Conservation (phyloP, 1,140 invertebrate species). For the Zaprionus ghesquierei region DNA sequence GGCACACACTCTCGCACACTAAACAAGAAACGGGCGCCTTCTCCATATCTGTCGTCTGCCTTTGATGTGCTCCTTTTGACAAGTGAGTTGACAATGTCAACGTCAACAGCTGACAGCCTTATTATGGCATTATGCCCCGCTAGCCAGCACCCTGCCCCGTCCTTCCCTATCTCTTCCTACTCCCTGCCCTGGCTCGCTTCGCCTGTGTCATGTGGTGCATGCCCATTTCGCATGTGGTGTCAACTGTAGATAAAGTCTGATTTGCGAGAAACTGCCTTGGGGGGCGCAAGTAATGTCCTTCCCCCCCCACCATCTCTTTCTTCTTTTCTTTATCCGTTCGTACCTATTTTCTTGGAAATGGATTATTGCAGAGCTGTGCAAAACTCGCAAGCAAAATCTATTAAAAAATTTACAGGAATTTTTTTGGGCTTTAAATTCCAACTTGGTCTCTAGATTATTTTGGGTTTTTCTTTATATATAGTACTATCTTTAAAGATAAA, state of each 20-base stretch:
- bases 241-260: slow-evolving; percentile 19
- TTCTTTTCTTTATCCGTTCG: too few species aligned
- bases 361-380: not conserved
- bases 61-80: slow-evolving; percentile 81
- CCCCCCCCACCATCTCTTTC: not conserved
- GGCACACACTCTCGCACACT: not conserved
- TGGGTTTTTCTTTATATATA: too few species aligned
- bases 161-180: too few species aligned
- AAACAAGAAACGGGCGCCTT: slow-evolving; percentile 47
- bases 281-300: not conserved
- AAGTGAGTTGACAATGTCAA: slow-evolving; percentile 82
- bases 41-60: slow-evolving; percentile 77
- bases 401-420: too few species aligned
- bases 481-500: too few species aligned
- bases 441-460: too few species aligned
- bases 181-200: not conserved
- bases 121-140: slow-evolving; percentile 68
- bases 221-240: slow-evolving; percentile 6
- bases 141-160: not conserved
- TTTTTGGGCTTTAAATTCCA: too few species aligned
- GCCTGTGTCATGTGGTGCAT: not conserved
- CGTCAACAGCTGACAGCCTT: slow-evolving; percentile 81
- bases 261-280: not conserved
- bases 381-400: not conserved
- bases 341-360: not conserved